phyloP scores from a whole-genome alignment of 2,797 vertebrate species.

The Bradypus variegatus region DNA sequence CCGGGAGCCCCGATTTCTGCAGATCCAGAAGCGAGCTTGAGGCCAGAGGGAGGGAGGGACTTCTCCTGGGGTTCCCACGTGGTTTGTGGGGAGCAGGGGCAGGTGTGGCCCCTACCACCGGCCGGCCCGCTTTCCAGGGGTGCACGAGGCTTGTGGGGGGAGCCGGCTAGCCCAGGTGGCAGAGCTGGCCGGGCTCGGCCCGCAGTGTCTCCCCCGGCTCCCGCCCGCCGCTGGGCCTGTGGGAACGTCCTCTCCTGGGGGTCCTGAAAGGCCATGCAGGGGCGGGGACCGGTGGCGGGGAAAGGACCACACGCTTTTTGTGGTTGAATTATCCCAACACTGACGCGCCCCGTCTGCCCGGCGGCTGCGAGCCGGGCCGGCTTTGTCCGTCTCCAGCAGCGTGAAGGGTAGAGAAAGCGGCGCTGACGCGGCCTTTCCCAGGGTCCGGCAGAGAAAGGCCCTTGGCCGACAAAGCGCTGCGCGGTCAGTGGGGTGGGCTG shows the following conservation, averaged over 20 bases:
- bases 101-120: accelerated
- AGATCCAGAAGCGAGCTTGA: background rate
- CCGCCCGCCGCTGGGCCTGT: background rate
- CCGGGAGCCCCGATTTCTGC: background rate
- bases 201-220: background rate
- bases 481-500: background rate
- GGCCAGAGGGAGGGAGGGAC: background rate
- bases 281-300: conserved; percentile 30
- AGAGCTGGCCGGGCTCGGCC: accelerated
- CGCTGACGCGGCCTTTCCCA: conserved; percentile 63
- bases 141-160: accelerated
- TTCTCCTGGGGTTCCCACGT: background rate
- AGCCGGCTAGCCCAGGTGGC: background rate
- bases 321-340: conserved; percentile 58
- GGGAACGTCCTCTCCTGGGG: conserved; percentile 32
- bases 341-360: conserved; percentile 22
- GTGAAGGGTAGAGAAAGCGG: conserved; percentile 51
- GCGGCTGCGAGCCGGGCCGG: conserved; percentile 7
- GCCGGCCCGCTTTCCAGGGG: background rate
- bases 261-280: conserved; percentile 9
- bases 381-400: conserved; percentile 55
- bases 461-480: conserved; percentile 37
- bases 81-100: accelerated
- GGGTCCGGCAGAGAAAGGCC: conserved; percentile 43
- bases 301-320: conserved; percentile 52